These are phyloP conservation scores for Melieria picta DNA, from an alignment of 2,888 invertebrate genomes.

Conservation along the genomic window DNA sequence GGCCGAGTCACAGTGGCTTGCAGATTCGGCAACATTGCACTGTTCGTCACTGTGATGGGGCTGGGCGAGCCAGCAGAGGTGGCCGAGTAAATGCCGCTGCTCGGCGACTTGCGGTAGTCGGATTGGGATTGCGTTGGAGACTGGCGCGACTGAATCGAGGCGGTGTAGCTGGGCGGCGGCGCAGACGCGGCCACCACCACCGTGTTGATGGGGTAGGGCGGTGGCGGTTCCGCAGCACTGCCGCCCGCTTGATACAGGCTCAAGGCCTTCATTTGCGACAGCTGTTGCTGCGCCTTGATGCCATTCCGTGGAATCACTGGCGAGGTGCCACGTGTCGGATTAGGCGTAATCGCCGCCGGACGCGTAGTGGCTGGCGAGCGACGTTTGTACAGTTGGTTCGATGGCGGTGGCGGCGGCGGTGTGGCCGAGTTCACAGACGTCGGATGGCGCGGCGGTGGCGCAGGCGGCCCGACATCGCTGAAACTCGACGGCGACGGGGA, in stretches of 20 bases:
- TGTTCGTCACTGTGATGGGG: conserved; percentile 78
- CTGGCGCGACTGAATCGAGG: conserved; percentile 86
- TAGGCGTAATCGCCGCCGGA: conserved; percentile 68
- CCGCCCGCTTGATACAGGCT: conserved; percentile 77
- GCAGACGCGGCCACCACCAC: conserved; percentile 65
- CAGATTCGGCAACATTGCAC: conserved; percentile 66
- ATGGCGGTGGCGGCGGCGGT: conserved; percentile 73
- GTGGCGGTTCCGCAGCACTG: conserved; percentile 76
- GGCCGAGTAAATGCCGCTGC: conserved; percentile 86
- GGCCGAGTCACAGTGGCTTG: conserved; percentile 71
- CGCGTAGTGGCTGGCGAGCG: conserved; percentile 80
- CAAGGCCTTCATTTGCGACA: conserved; percentile 87
- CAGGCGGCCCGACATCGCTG: conserved; percentile 74
- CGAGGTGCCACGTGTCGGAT: conserved; percentile 74
- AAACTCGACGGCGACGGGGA: conserved; percentile 70
- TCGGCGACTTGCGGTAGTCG: conserved; percentile 86
- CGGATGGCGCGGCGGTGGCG: conserved; percentile 79
- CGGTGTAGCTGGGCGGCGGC: conserved; percentile 82
- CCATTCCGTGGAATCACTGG: conserved; percentile 64
- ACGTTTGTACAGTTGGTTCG: conserved; percentile 78
- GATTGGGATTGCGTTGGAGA: conserved; percentile 82
- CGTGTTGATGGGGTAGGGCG: conserved; percentile 73
- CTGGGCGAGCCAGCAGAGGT: conserved; percentile 87
- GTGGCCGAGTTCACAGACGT: conserved; percentile 70
- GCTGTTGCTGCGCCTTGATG: conserved; percentile 87